Conservation (phyloP, 1,140 invertebrate genomes). For the Hyles vespertilio region DNA sequence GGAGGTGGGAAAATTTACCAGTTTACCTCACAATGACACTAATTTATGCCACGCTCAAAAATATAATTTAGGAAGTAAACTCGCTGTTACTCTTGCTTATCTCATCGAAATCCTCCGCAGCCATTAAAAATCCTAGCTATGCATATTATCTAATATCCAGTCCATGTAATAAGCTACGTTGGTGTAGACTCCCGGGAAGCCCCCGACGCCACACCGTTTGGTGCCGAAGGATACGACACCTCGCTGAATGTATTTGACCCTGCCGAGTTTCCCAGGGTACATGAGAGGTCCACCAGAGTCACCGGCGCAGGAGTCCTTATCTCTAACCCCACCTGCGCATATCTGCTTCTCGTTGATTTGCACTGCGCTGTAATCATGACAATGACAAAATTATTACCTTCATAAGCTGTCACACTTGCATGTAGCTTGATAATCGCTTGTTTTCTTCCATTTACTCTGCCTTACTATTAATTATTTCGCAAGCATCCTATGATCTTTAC, state of each 20-base stretch:
- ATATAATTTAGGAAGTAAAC: no score
- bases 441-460: no score
- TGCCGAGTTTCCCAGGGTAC: slow-evolving; percentile 51
- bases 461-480: no score
- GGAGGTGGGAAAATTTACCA: no score
- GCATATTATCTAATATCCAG: slow-evolving; percentile 80
- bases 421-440: no score
- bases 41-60: no score
- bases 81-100: no score
- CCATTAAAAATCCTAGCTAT: slow-evolving; percentile 13
- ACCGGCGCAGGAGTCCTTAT: slow-evolving; percentile 80
- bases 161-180: slow-evolving; percentile 78
- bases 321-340: slow-evolving; percentile 77
- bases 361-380: slow-evolving; percentile 34
- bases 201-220: slow-evolving; percentile 76
- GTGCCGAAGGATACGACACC: slow-evolving; percentile 84
- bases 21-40: no score
- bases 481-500: no score
- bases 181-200: slow-evolving; percentile 80
- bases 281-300: slow-evolving; percentile 83
- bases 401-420: no score
- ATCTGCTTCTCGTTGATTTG: slow-evolving; percentile 74
- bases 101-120: no score
- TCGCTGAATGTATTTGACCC: slow-evolving; percentile 74
- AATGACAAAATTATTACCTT: neutral